phyloP scores from a whole-genome alignment of 2,113 vertebrate species.

The Nothoprocta perdicaria region DNA sequence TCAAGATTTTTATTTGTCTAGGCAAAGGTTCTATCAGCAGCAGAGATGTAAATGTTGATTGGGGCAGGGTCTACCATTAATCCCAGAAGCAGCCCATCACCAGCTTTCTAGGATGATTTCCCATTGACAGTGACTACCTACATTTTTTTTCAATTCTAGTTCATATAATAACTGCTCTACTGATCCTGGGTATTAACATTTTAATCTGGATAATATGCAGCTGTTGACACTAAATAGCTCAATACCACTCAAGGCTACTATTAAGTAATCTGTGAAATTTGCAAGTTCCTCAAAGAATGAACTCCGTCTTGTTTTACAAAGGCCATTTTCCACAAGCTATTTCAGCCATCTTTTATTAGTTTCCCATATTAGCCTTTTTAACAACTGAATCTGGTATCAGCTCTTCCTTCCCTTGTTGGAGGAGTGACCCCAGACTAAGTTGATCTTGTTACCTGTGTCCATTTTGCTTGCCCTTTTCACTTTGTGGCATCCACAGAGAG shows the following conservation, averaged over 20 bases:
- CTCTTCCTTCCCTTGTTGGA: not conserved
- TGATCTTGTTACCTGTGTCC: not conserved
- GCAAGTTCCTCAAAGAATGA: not conserved
- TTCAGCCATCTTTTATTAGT: not conserved
- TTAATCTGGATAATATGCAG: not conserved
- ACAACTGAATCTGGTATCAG: not conserved
- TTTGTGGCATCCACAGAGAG: not conserved
- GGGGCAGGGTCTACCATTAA: not conserved
- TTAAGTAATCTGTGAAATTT: not conserved
- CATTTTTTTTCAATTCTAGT: not conserved
- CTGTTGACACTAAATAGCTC: not conserved
- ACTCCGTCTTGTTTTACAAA: not conserved
- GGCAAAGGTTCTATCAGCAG: not conserved
- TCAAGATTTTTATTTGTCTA: not conserved
- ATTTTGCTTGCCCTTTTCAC: not conserved
- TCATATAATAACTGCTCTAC: not conserved
- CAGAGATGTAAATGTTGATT: not conserved
- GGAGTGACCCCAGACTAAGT: not conserved
- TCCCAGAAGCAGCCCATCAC: not conserved
- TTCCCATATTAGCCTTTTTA: not conserved
- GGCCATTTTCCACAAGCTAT: not conserved
- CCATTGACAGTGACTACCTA: not conserved
- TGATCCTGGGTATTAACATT: not conserved
- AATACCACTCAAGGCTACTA: not conserved
- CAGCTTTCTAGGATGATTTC: not conserved